Conservation (phyloP, 30 jellyfish, hydroid and myxozoan species). For the Chrysaora quinquecirrha region DNA sequence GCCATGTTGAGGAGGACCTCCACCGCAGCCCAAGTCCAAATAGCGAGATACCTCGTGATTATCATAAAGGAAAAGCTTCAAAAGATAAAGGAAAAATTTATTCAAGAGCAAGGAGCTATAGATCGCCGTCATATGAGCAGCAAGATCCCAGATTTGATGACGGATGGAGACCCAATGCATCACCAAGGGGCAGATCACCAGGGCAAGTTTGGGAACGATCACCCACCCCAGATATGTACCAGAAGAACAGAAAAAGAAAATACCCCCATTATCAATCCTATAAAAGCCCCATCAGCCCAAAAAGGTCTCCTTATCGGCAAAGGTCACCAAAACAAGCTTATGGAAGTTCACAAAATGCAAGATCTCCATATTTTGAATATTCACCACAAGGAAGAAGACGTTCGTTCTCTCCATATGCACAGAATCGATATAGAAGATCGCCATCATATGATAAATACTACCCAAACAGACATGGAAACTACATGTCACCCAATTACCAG, state of each 20-base stretch:
- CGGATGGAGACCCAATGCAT: conserved; percentile 47
- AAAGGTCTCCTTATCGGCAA: conserved; percentile 54
- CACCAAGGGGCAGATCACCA: conserved; percentile 59
- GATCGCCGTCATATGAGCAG: conserved; percentile 44
- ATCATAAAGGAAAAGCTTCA: conserved; percentile 24
- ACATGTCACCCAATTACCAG: conserved; percentile 59
- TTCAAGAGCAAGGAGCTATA: conserved; percentile 16
- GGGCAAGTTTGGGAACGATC: conserved; percentile 64
- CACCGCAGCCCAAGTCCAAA: conserved; percentile 23
- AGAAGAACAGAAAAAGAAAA: conserved; percentile 53
- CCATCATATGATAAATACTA: conserved; percentile 67
- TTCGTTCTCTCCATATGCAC: conserved; percentile 63
- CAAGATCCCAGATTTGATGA: conserved; percentile 54
- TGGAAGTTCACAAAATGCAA: conserved; percentile 11
- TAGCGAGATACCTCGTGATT: conserved; percentile 46
- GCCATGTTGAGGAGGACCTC: conserved; percentile 29
- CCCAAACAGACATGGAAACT: conserved; percentile 26
- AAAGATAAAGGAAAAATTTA: conserved; percentile 36
- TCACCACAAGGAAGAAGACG: conserved; percentile 54
- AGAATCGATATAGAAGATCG: conserved; percentile 58
- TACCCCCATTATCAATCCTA: conserved; percentile 34
- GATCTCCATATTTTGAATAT: conserved; percentile 60
- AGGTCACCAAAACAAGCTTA: conserved; percentile 38
- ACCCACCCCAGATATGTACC: conserved; percentile 54
- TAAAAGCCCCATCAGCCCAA: conserved; percentile 58